A percentile compares a stretch with the other conserved stretches of the same genome.
Conservation (phyloP, 2,113 vertebrate species). For the Tragelaphus imberbis region DNA sequence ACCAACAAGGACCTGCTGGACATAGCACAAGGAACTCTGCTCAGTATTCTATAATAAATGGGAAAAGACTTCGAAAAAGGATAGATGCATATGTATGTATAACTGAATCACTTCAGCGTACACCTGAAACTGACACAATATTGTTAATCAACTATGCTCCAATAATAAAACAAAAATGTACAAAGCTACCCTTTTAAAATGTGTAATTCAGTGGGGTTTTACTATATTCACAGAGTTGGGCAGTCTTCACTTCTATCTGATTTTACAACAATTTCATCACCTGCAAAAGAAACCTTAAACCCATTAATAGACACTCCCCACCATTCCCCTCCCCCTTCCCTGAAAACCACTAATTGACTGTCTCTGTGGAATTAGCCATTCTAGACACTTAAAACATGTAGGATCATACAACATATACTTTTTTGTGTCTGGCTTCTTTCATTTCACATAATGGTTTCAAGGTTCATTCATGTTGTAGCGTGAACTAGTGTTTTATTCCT, state of each 20-base stretch:
- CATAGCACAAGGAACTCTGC: no score
- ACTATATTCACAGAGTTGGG: background rate
- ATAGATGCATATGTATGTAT: no score
- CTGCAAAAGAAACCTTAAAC: background rate
- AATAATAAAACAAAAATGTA: no score
- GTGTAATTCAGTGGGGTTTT: background rate
- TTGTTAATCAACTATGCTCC: no score
- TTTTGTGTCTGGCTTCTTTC: background rate
- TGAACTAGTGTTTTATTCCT: background rate
- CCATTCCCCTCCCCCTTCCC: fast-evolving
- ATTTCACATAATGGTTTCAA: background rate
- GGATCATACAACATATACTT: background rate
- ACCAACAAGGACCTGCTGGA: no score
- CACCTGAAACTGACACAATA: no score
- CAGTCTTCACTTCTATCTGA: background rate
- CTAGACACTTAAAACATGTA: background rate
- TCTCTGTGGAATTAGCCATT: background rate
- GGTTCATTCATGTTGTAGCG: background rate
- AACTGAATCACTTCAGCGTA: no score
- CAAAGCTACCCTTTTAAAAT: background rate
- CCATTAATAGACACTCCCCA: background rate
- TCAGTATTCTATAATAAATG: no score
- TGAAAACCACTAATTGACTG: background rate
- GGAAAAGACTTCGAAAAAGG: no score
- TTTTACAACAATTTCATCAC: background rate